These are phyloP conservation scores for Rhinolophus ferrumequinum DNA, from an alignment of 2,113 vertebrate genomes.

Conservation along the genomic window DNA sequence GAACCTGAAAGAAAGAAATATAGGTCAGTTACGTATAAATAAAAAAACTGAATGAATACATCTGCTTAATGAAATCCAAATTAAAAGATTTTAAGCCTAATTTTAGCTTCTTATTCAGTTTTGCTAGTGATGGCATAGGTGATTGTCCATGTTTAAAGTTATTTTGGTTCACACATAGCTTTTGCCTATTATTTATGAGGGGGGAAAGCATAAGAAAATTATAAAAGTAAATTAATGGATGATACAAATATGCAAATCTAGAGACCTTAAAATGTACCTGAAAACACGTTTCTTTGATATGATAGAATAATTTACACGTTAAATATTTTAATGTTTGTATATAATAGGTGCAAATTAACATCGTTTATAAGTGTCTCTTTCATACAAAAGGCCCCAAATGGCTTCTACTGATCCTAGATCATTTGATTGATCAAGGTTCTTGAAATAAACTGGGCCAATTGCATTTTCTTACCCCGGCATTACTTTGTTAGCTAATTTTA, in stretches of 20 bases:
- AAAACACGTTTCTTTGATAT: background rate
- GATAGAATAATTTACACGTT: background rate
- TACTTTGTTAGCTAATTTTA: slow-evolving; percentile 4
- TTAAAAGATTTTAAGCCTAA: slow-evolving; percentile 13
- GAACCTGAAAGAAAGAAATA: slow-evolving; percentile 33
- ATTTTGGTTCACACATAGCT: background rate
- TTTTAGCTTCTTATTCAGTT: slow-evolving; percentile 2
- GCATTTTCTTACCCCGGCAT: background rate
- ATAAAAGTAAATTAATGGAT: background rate
- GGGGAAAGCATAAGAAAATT: background rate
- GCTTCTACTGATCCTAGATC: background rate
- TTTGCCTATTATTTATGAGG: background rate
- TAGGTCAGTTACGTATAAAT: slow-evolving; percentile 24
- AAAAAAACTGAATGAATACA: background rate
- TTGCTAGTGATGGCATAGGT: background rate
- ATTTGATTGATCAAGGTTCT: background rate
- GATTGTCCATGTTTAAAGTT: background rate
- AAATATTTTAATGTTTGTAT: slow-evolving; percentile 5
- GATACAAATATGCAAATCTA: background rate
- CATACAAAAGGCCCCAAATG: background rate
- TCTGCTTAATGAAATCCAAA: background rate
- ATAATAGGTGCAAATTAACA: background rate
- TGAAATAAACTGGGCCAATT: background rate
- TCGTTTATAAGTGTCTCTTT: background rate
- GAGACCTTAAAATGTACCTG: background rate